Evolutionary conservation across 2,797 vertebrate species (phyloP).

Genomic region (Hapalemur alaotrensis): DNA sequence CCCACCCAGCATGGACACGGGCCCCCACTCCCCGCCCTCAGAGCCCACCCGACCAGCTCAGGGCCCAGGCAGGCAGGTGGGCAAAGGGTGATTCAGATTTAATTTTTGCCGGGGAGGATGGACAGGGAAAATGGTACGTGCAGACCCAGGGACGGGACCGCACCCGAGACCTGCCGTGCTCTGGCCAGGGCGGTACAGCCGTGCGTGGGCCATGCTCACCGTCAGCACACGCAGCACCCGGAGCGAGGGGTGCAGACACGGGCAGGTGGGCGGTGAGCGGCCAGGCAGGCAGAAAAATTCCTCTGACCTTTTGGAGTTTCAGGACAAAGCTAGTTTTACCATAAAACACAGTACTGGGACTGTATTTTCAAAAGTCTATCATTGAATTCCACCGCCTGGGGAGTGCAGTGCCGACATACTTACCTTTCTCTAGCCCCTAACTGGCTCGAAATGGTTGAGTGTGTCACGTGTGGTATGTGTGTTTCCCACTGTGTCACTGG

Average conservation of each 20-base stretch:
- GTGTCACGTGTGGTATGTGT: rapidly evolving
- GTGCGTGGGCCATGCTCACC: rapidly evolving
- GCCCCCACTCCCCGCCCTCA: not conserved
- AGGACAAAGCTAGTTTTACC: not conserved
- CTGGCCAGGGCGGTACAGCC: rapidly evolving
- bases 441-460: rapidly evolving
- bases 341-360: not conserved
- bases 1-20: too few relatives aligned
- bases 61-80: rapidly evolving
- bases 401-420: rapidly evolving
- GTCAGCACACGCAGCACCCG: rapidly evolving
- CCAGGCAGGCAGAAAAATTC: not conserved
- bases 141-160: not conserved
- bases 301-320: not conserved
- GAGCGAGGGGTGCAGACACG: rapidly evolving
- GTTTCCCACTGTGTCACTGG: too few relatives aligned
- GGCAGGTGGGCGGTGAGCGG: rapidly evolving
- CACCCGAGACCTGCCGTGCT: rapidly evolving
- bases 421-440: not conserved
- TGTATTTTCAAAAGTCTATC: not conserved
- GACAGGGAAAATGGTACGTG: too few relatives aligned
- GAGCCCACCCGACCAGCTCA: rapidly evolving
- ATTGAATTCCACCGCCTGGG: rapidly evolving
- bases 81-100: not conserved
- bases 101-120: not conserved